Percentiles rank a stretch among this genome's conserved stretches.
These are phyloP conservation scores for Nibea coibor DNA, from an alignment of 2,113 vertebrate genomes.

Conservation along the genomic window DNA sequence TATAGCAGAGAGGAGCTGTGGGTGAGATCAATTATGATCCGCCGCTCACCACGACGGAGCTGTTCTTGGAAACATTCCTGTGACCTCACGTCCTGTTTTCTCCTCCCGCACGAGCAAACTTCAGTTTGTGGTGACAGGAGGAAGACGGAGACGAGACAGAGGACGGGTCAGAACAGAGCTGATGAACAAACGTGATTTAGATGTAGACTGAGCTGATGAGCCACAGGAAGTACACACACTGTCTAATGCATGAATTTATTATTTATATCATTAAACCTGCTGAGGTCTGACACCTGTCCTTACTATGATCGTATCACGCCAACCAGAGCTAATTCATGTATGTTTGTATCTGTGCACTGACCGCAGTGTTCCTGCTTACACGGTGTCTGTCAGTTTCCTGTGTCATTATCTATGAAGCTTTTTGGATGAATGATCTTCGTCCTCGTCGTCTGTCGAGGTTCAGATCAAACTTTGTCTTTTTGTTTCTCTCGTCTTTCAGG, in stretches of 20 bases:
- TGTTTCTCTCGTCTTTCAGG: neutral
- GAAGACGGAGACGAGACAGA: neutral
- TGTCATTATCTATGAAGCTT: neutral
- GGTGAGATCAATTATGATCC: constrained; percentile 50
- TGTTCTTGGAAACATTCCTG: neutral
- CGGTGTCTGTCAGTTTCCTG: no score
- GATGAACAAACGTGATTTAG: no score
- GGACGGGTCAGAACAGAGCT: neutral
- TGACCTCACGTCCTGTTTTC: neutral
- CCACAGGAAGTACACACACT: no score
- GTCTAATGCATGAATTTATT: no score
- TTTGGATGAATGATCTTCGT: neutral
- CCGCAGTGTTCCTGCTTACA: no score
- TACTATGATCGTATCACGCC: no score
- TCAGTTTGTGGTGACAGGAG: neutral
- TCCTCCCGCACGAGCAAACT: neutral
- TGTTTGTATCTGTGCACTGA: no score
- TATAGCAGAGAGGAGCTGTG: constrained; percentile 35
- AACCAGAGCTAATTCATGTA: no score
- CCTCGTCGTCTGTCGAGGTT: neutral
- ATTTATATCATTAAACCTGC: no score
- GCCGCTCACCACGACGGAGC: neutral
- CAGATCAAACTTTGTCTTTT: neutral
- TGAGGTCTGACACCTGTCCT: no score
- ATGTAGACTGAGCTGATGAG: no score